Evolutionary conservation across 2,113 vertebrate species (phyloP), one percentile per base, ranked within the genome.

Genomic region (Gavia stellata): DNA sequence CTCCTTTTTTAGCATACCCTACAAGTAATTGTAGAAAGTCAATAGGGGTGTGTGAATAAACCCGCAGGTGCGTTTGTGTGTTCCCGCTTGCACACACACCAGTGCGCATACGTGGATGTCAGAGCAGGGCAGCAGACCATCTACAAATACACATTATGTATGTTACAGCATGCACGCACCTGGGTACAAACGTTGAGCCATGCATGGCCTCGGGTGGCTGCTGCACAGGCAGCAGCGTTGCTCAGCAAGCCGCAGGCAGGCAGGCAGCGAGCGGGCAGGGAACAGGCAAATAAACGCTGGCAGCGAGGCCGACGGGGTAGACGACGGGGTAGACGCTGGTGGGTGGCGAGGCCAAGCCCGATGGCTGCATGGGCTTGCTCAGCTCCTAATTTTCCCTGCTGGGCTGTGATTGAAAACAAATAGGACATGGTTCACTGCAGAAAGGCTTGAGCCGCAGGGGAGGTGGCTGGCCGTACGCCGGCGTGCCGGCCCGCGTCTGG

Each of bases 31-130:
- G 21, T 18, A 75, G 83, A 53, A 75, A 71, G 75, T 8, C 58
- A 38, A 25, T 18, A 28, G 10, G 38, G 3, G 20, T 25, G n/a
- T 44, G 21, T 25, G 16, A 13, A 4, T 19, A 68, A 58, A 24
- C 33, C 20, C 1, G 0, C 24, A 17, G 62, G 36, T 31, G 24
- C 36, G 44, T n/a, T 23, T 17, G 16, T 31, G 20, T 2, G 0
- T 9, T 68, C 49, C 40, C 7, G 1, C 50, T 66, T 40, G 63
- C 29, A 25, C 33, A 12, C 14, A 4, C n/a, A 20, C 33, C 47
- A 5, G 4, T 0, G 16, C 3, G 34, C 10, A 3, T 0, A 2
- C 29, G 2, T 3, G 25, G 40, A 20, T 33, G 59, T 6, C 1
- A 2, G 66, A 31, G 50, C 56, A 74, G 74, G 55, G 42, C 0